A percentile compares a stretch with the other conserved stretches of the same genome.
phyloP scores from a whole-genome alignment of 2,797 vertebrate genomes.

The Myotis findleyi region DNA sequence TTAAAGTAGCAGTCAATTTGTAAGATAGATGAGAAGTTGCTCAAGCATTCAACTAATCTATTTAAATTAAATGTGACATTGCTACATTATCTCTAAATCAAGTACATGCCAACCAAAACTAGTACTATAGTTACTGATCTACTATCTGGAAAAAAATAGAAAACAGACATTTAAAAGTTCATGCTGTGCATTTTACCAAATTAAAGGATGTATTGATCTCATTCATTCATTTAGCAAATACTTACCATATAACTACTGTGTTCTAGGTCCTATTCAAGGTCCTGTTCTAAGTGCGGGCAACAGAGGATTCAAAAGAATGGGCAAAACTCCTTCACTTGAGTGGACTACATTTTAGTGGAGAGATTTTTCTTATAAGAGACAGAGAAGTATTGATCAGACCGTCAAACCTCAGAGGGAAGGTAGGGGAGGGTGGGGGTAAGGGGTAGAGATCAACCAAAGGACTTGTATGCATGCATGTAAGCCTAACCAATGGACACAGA shows the following conservation, averaged over 20 bases:
- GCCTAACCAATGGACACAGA: too few species aligned
- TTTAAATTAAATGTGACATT: background rate
- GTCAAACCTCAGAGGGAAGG: too few species aligned
- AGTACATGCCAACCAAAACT: background rate
- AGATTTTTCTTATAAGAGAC: background rate
- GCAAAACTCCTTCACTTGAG: background rate
- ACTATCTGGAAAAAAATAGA: background rate
- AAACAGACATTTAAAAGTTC: background rate
- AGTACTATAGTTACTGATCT: background rate
- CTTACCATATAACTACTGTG: background rate
- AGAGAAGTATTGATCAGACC: too few species aligned
- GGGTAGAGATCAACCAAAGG: too few species aligned
- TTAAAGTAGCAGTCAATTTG: background rate
- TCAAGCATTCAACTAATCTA: background rate
- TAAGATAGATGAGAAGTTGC: background rate
- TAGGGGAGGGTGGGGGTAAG: too few species aligned
- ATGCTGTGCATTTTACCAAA: background rate
- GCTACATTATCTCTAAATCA: background rate
- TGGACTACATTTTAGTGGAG: background rate
- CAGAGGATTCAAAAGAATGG: background rate
- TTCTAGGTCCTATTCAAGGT: background rate
- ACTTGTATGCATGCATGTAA: too few species aligned
- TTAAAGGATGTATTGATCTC: background rate
- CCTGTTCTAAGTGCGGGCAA: background rate
- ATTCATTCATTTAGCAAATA: constrained; percentile 2